Evolutionary conservation across 2,888 invertebrate species (phyloP), one percentile per base, ranked within the genome.

Genomic region (Labia minor): DNA sequence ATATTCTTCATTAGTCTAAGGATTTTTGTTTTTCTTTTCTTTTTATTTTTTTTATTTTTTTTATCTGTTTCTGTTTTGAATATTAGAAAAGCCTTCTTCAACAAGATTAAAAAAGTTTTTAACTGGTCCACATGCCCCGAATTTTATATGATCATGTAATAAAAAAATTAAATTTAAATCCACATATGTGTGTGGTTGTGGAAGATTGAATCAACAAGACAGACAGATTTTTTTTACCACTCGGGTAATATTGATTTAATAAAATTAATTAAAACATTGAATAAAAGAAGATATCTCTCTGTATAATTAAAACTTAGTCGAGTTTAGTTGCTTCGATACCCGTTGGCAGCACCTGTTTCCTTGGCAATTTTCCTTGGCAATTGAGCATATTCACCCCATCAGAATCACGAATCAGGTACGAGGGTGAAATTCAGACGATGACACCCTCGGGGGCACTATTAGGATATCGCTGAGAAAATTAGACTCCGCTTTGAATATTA

Each of bases 121-220:
- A 49, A 49, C 8, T 6, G 26, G 8, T 26, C 49, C 49, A 4
- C 14, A 33, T 8, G 33, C 49, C n/a, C 3, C 3, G 16, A 14
- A 49, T 14, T 49, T 49, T 49, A n/a, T 49, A 49, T 49, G 3
- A 49, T 49, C 16, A 49, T 3, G 49, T 14, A 49, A 49, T 49
- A 49, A 49, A n/a, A n/a, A 49, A 49, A 49, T 49, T 49, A 49
- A 49, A 49, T 49, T 49, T 49, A 49, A 49, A 49, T 49, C 26
- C 26, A 8, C 26, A 26, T 26, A 8, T 26, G 26, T 3, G 8
- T 26, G 26, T 26, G 26, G 26, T n/a, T n/a, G n/a, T n/a, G n/a
- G 26, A 26, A 26, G 26, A 26, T 26, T 26, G 26, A 26, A 26
- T 26, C 26, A 26, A 26, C 26, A 26, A 26, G 26, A 26, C 26